A percentile compares a stretch with the other conserved stretches of the same genome.
Conservation (phyloP, 2,888 invertebrate genomes). For the Heliconius hortense region DNA sequence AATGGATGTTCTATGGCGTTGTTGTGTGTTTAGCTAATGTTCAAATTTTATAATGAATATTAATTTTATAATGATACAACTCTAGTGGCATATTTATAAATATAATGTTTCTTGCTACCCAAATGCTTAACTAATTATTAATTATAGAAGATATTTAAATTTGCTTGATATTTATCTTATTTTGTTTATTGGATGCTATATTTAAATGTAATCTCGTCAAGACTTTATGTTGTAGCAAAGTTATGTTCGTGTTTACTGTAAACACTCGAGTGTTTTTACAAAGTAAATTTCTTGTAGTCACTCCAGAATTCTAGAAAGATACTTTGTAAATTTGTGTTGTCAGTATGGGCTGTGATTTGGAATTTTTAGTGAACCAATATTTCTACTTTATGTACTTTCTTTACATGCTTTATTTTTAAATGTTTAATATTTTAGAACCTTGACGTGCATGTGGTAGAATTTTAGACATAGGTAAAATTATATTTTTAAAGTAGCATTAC, state of each 20-base stretch:
- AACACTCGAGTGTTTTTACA: conserved; percentile 1
- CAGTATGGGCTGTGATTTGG: conserved; percentile 33
- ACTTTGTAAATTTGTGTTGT: conserved; percentile 31
- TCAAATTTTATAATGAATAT: conserved; percentile 45
- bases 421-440: conserved; percentile 13
- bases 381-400: conserved; percentile 6
- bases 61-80: conserved; percentile 46
- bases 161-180: conserved; percentile 73
- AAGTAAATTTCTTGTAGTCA: conserved; percentile 11
- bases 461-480: conserved; percentile 26
- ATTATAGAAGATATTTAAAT: conserved; percentile 74
- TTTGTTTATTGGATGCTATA: conserved; percentile 43
- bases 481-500: conserved; percentile 23
- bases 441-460: conserved; percentile 36
- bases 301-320: not conserved
- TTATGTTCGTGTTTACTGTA: conserved; percentile 21
- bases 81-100: conserved; percentile 76
- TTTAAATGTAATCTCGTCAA: conserved; percentile 53
- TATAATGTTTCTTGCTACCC: conserved; percentile 62
- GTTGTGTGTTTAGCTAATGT: conserved; percentile 69
- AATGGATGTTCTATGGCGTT: conserved; percentile 62
- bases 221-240: conserved; percentile 45
- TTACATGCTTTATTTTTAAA: conserved; percentile 16
- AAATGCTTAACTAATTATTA: conserved; percentile 75
- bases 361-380: not conserved